phyloP scores from a whole-genome alignment of 92 coral and sea anemone species.

The Heteractis magnifica region DNA sequence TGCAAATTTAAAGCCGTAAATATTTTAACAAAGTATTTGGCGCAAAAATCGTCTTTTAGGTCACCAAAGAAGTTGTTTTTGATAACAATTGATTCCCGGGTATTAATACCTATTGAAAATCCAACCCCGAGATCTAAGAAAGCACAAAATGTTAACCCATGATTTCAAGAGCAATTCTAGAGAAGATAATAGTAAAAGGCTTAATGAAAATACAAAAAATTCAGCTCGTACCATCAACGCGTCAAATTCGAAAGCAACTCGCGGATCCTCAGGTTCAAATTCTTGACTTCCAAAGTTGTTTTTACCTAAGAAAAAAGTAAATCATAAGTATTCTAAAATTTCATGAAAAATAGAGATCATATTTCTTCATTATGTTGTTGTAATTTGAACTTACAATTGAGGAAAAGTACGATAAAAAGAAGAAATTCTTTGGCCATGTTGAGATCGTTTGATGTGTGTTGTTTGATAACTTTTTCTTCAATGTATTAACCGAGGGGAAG shows the following conservation, averaged over 20 bases:
- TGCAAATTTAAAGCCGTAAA: no score
- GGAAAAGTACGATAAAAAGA: constrained; percentile 9
- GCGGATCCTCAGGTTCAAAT: constrained; percentile 64
- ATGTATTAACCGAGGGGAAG: neutral
- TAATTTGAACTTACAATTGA: constrained; percentile 20
- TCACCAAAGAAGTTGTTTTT: no score
- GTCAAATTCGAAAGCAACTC: constrained; percentile 86
- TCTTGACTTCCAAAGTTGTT: constrained; percentile 40
- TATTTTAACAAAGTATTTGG: neutral
- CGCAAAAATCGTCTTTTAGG: neutral
- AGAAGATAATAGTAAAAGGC: neutral
- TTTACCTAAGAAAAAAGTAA: constrained; percentile 35
- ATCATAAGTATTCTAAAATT: neutral
- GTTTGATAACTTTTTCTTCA: constrained; percentile 1
- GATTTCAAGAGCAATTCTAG: neutral
- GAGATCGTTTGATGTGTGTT: neutral
- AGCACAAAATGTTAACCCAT: neutral
- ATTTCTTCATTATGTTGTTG: neutral
- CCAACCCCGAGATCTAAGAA: neutral
- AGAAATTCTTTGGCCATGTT: constrained; percentile 4
- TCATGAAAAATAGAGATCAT: neutral
- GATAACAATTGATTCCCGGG: neutral
- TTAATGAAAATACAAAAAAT: neutral
- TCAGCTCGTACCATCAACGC: constrained; percentile 55
- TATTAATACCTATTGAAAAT: neutral